Evolutionary conservation across 1,140 invertebrate species (phyloP).

Genomic region (Leptonema lineaticorne): DNA sequence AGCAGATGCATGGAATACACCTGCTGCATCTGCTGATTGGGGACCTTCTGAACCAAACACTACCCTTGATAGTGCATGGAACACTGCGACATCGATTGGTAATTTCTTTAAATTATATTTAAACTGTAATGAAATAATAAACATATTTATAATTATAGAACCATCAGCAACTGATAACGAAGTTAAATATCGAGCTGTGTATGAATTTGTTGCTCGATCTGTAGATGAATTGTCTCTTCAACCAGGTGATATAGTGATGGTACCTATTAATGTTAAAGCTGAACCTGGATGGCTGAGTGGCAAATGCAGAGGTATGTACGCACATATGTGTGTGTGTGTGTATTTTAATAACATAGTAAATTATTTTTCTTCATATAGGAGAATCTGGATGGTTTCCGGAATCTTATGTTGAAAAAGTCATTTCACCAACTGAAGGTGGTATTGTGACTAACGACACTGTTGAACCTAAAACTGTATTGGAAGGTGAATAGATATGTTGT

Average conservation of each 20-base stretch:
- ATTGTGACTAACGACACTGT: slow-evolving; percentile 39
- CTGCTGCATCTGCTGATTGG: slow-evolving; percentile 45
- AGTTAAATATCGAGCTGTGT: slow-evolving; percentile 84
- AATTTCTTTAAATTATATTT: not conserved
- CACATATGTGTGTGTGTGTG: not conserved
- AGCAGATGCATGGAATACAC: slow-evolving; percentile 47
- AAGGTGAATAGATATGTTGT: slow-evolving; percentile 47
- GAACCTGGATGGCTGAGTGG: slow-evolving; percentile 98
- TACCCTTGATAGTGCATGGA: slow-evolving; percentile 21
- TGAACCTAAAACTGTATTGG: slow-evolving; percentile 51
- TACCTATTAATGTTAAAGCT: slow-evolving; percentile 80
- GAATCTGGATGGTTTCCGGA: slow-evolving; percentile 97
- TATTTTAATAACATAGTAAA: not conserved
- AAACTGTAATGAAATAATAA: not conserved
- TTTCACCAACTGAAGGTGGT: slow-evolving; percentile 19
- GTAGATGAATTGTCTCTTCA: slow-evolving; percentile 92
- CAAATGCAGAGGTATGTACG: slow-evolving; percentile 68
- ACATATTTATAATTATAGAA: slow-evolving; percentile 19
- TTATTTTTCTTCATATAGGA: slow-evolving; percentile 42
- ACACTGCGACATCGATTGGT: slow-evolving; percentile 10
- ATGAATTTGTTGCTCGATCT: slow-evolving; percentile 91
- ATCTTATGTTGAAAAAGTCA: slow-evolving; percentile 82
- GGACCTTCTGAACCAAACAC: slow-evolving; percentile 45
- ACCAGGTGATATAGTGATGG: slow-evolving; percentile 90
- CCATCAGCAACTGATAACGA: slow-evolving; percentile 42